Percentiles rank a stretch among this genome's conserved stretches.
These are phyloP conservation scores for Rhabdomys dilectus DNA, from an alignment of 2,113 vertebrate species.

Conservation along the genomic window DNA sequence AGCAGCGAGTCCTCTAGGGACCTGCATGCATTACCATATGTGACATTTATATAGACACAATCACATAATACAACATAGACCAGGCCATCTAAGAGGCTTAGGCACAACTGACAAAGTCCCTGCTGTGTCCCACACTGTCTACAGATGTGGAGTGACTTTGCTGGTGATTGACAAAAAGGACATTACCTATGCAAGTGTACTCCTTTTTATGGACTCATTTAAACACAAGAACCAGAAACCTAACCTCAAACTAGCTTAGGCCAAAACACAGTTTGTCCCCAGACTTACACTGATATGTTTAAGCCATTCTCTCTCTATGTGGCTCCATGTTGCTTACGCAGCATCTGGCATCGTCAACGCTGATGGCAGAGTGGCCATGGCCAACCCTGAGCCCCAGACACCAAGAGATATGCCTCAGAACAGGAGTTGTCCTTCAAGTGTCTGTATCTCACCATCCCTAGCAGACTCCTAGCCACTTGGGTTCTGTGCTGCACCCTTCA, in stretches of 20 bases:
- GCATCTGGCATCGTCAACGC: not conserved
- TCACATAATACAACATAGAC: not conserved
- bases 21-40: not conserved
- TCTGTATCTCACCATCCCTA: not conserved
- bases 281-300: not conserved
- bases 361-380: not conserved
- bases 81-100: not conserved
- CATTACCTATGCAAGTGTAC: not conserved
- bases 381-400: not conserved
- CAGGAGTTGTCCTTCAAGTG: not conserved
- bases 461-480: not conserved
- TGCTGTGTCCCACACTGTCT: not conserved
- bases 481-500: not conserved
- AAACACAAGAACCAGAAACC: constrained; percentile 5
- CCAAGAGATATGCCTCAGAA: not conserved
- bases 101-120: not conserved
- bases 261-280: not conserved
- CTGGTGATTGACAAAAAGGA: not conserved
- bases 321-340: not conserved
- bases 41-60: constrained; percentile 9
- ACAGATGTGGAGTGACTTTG: not conserved
- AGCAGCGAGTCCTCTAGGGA: not conserved
- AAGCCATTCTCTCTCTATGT: not conserved
- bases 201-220: not conserved
- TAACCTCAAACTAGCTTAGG: not conserved